Conservation (phyloP, 23 tunicate species). For the Trididemnum nubilum region DNA sequence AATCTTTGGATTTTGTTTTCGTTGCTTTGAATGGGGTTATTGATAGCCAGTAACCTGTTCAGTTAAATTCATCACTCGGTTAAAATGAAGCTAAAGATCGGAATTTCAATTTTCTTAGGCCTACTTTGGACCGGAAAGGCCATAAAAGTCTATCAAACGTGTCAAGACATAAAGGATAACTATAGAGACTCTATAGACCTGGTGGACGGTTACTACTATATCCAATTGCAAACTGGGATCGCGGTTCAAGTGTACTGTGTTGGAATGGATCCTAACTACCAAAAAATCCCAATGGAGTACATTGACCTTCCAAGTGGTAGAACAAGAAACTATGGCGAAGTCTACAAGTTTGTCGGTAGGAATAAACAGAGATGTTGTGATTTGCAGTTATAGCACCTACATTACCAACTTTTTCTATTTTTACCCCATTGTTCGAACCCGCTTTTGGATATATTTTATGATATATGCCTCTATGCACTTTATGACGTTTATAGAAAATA, state of each 20-base stretch:
- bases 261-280: slow-evolving; percentile 15
- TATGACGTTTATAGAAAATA: too few species aligned
- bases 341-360: slow-evolving; percentile 50
- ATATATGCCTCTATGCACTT: too few species aligned
- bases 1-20: too few species aligned
- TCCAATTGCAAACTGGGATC: slow-evolving; percentile 36
- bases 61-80: too few species aligned
- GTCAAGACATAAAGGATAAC: slow-evolving; percentile 37
- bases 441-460: too few species aligned
- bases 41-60: too few species aligned
- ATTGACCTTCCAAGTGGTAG: slow-evolving; percentile 39
- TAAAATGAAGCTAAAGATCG: background rate
- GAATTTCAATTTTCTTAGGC: background rate
- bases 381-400: too few species aligned
- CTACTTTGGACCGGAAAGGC: background rate
- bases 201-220: slow-evolving; percentile 43
- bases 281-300: slow-evolving; percentile 16
- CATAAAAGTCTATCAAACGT: slow-evolving; percentile 47
- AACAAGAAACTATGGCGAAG: slow-evolving; percentile 39
- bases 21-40: too few species aligned
- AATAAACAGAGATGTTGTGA: too few species aligned
- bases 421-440: too few species aligned
- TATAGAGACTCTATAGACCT: background rate
- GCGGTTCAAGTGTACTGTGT: slow-evolving; percentile 49
- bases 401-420: too few species aligned